Conservation (phyloP, 2,888 invertebrate species). For the Laspeyria flexula region DNA sequence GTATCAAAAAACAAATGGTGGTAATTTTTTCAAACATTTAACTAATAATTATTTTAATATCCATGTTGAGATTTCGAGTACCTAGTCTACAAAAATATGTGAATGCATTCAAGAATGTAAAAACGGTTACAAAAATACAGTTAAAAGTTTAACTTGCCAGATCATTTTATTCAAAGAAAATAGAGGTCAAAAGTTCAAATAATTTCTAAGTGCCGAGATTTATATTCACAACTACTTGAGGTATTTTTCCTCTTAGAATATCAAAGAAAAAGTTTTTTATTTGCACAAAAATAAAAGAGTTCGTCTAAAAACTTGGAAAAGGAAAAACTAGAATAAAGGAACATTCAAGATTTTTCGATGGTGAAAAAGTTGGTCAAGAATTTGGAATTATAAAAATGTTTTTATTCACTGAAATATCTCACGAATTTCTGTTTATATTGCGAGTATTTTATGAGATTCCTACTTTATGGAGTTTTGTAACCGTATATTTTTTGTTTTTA, state of each 20-base stretch:
- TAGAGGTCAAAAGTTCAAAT: constrained; percentile 13
- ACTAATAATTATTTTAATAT: too few relatives aligned
- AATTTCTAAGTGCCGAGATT: constrained; percentile 21
- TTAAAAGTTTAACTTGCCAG: not conserved
- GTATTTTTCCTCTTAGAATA: constrained; percentile 30
- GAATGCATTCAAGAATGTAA: not conserved
- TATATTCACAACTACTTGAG: constrained; percentile 27
- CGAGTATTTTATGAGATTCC: not conserved
- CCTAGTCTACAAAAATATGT: too few relatives aligned
- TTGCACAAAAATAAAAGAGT: constrained; percentile 24
- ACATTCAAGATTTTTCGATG: constrained; percentile 13
- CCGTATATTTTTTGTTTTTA: not conserved
- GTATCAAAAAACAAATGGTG: too few relatives aligned
- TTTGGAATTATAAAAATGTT: constrained; percentile 13
- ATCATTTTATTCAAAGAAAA: constrained; percentile 14
- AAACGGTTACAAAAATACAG: not conserved
- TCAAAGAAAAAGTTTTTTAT: constrained; percentile 34
- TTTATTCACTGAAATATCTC: not conserved
- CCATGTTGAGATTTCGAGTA: too few relatives aligned
- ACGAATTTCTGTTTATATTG: not conserved
- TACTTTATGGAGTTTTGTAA: not conserved
- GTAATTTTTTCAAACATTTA: too few relatives aligned
- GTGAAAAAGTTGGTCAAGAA: constrained; percentile 17
- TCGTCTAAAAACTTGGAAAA: constrained; percentile 17
- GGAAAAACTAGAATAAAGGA: constrained; percentile 1